These are phyloP conservation scores for Spilosoma lubricipeda DNA, from an alignment of 2,888 invertebrate genomes.

Conservation along the genomic window DNA sequence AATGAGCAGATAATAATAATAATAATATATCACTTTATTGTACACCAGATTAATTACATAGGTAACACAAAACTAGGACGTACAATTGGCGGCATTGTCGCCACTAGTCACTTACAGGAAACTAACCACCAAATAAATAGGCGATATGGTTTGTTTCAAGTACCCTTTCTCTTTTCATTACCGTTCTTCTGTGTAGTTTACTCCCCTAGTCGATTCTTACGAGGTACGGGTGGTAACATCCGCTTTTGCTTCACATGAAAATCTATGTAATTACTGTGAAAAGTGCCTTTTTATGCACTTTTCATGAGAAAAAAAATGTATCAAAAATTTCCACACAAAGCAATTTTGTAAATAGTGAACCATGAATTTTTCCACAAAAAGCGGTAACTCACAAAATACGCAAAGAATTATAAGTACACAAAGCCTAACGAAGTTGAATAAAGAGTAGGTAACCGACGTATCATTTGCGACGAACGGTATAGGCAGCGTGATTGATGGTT, in stretches of 20 bases:
- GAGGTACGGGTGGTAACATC: background rate
- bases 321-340: background rate
- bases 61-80: no score
- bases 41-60: no score
- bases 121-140: no score
- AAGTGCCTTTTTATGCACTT: background rate
- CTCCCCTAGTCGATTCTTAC: no score
- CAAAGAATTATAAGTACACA: background rate
- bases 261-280: background rate
- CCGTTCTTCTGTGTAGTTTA: no score
- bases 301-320: no score
- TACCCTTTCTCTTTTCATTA: no score
- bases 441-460: constrained; percentile 19
- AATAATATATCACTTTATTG: no score
- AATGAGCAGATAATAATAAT: no score
- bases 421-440: constrained; percentile 18
- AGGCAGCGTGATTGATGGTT: constrained; percentile 40
- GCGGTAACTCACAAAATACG: background rate
- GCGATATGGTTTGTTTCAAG: no score
- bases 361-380: background rate
- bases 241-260: background rate
- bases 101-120: no score
- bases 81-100: no score
- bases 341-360: background rate
- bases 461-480: constrained; percentile 31